Evolutionary conservation across 2,113 vertebrate genomes (phyloP), one percentile per base, ranked within the genome.

Genomic region (Lepus timidus): DNA sequence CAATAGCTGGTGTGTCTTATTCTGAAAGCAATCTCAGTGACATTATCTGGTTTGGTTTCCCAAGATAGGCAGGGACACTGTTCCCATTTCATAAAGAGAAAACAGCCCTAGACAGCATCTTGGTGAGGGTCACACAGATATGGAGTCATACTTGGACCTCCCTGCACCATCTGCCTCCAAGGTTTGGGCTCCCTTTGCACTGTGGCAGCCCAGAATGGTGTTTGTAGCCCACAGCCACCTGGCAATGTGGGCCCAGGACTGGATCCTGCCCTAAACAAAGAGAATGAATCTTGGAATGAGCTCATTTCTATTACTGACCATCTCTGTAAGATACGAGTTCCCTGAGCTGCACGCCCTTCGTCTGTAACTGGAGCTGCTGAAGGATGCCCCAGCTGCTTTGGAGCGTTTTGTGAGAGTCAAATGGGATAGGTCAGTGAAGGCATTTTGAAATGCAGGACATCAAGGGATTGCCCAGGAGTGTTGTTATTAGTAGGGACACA

Each of bases 81-180:
- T 33, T 95, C 36, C 80, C 58, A 20, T 51, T 91, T 73, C 19
- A 78, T 52, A 68, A 82, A 82, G 22, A 90, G 84, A 73, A 81
- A 90, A n/a, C 23, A 78, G 36, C 20, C 39, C 3, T 39, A 36
- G 62, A 49, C 25, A 33, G 64, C 31, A 1, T 74, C 31, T 88
- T 58, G 19, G 81, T 61, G 62, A 62, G 75, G 29, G 9, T 33
- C 62, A 29, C 13, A 52, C 27, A 2, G 44, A 52, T 11, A 25
- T 6, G 6, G 49, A 33, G 22, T 71, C 68, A 55, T 52, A 25
- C 22, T 31, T 8, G 19, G 22, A 36, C 44, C 20, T 11, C 17
- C 67, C 36, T 68, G 23, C 1, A 0, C 67, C 31, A 29, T 81
- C 31, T 51, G 39, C 4, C 25, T 86, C 31, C 27, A 31, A 11